Evolutionary conservation across 23 tunicate genomes (phyloP).

Genomic region (Diplosoma virens): DNA sequence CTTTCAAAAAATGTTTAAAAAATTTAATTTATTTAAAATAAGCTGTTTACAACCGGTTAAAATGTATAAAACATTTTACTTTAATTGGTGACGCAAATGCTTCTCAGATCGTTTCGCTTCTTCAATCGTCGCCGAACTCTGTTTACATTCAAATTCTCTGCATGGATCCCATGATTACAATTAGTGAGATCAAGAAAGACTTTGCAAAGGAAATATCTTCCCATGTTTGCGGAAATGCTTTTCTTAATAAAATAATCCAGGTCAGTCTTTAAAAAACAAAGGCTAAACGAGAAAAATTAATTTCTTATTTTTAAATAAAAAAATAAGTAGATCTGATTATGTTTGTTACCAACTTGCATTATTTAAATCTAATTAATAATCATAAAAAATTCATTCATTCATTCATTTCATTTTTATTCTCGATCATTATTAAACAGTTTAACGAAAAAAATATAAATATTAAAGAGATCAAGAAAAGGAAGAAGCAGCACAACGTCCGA

Average conservation of each 20-base stretch:
- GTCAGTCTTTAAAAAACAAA: too few relatives aligned
- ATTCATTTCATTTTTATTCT: too few relatives aligned
- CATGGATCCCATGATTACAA: slow-evolving; percentile 58
- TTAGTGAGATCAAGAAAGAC: slow-evolving; percentile 42
- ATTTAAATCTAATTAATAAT: too few relatives aligned
- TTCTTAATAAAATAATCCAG: slow-evolving; percentile 36
- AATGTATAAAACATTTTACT: neutral
- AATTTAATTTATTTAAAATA: neutral
- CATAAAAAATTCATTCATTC: too few relatives aligned
- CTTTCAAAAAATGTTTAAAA: neutral
- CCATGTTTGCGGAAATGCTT: slow-evolving; percentile 38
- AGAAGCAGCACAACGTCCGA: too few relatives aligned
- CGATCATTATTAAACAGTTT: too few relatives aligned
- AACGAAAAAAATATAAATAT: too few relatives aligned
- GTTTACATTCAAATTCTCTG: slow-evolving; percentile 46
- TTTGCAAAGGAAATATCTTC: slow-evolving; percentile 13
- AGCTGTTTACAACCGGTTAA: neutral
- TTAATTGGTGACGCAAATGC: neutral
- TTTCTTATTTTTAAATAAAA: too few relatives aligned
- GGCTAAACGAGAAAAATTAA: too few relatives aligned
- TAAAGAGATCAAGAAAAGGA: too few relatives aligned
- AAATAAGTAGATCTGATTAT: too few relatives aligned
- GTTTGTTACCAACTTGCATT: too few relatives aligned
- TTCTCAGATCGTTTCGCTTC: slow-evolving; percentile 37
- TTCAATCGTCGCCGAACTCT: slow-evolving; percentile 35